A percentile compares a stretch with the other conserved stretches of the same genome.
Conservation (phyloP, 2,797 vertebrate species). For the Triplophysa bombifrons region DNA sequence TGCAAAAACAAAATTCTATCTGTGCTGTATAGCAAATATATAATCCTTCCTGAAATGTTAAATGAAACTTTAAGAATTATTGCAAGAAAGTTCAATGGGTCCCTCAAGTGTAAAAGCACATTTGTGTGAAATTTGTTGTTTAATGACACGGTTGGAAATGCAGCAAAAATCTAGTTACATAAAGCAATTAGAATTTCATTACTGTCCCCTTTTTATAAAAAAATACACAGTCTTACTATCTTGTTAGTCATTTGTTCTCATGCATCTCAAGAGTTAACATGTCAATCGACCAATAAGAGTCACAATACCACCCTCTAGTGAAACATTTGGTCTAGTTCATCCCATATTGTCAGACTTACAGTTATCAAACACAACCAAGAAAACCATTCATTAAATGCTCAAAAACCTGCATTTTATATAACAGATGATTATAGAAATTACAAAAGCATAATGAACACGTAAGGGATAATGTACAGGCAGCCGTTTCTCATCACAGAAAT, state of each 20-base stretch:
- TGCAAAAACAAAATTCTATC: not conserved
- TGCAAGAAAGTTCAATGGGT: not conserved
- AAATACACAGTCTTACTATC: not conserved
- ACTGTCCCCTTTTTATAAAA: not conserved
- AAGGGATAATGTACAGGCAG: no score
- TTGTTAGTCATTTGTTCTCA: not conserved
- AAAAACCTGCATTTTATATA: not conserved
- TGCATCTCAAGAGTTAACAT: not conserved
- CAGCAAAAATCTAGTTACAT: not conserved
- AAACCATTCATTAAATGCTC: not conserved
- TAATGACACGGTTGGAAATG: not conserved
- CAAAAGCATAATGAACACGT: no score
- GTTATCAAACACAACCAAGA: not conserved
- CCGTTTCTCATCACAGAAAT: no score
- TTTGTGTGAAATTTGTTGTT: not conserved
- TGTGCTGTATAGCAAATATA: not conserved
- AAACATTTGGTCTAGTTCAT: constrained; percentile 8
- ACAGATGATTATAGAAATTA: not conserved
- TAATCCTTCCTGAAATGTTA: not conserved
- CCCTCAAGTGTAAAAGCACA: not conserved
- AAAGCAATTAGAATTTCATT: not conserved
- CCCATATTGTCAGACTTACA: no score
- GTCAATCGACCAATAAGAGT: not conserved
- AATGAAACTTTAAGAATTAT: not conserved
- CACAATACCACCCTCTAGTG: constrained; percentile 31